Evolutionary conservation across 2,797 vertebrate genomes (phyloP).

Genomic region (Enteromius anoplus): DNA sequence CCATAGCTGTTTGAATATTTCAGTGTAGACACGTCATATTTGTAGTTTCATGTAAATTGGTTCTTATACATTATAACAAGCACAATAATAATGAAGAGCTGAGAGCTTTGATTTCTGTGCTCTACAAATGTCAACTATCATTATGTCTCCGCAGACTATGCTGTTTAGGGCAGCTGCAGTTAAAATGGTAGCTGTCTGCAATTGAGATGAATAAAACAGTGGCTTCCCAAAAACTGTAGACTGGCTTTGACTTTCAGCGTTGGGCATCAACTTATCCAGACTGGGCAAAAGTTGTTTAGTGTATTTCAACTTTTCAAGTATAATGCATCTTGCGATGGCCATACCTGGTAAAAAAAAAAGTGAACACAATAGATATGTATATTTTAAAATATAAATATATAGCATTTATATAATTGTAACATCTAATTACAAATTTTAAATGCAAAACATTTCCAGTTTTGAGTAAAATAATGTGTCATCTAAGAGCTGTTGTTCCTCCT

Average conservation of each 20-base stretch:
- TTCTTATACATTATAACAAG: background rate
- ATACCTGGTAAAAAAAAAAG: too few relatives aligned
- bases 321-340: too few relatives aligned
- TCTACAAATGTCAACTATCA: conserved; percentile 10
- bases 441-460: background rate
- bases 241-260: too few relatives aligned
- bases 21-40: background rate
- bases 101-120: background rate
- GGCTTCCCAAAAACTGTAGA: too few relatives aligned
- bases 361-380: too few relatives aligned
- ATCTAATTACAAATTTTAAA: background rate
- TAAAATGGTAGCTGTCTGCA: background rate
- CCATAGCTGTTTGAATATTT: background rate
- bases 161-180: background rate
- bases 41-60: background rate
- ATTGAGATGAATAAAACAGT: background rate
- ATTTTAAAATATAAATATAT: too few relatives aligned
- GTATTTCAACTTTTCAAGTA: too few relatives aligned
- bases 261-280: too few relatives aligned
- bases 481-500: background rate
- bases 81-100: background rate
- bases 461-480: background rate
- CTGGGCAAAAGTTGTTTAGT: too few relatives aligned
- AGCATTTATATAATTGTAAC: too few relatives aligned
- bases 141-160: background rate